Percentiles rank a stretch among this genome's conserved stretches.
Conservation (phyloP, 2,113 vertebrate species). For the Anhinga rufa region DNA sequence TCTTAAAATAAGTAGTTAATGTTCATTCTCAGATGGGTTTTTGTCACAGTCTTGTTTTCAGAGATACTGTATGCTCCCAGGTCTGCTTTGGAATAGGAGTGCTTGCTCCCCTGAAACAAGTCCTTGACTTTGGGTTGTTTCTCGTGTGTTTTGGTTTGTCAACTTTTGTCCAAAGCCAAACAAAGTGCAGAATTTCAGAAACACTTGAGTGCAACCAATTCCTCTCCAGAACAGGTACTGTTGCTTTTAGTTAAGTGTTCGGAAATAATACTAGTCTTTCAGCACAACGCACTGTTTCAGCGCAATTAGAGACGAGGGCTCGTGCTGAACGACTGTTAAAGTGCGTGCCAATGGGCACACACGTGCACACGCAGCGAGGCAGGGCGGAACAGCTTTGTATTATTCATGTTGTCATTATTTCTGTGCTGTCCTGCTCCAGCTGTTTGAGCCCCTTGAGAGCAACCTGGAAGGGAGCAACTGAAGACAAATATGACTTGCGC, state of each 20-base stretch:
- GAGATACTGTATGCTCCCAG: background rate
- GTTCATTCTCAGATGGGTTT: background rate
- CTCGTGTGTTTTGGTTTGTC: background rate
- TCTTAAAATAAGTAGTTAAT: background rate
- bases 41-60: background rate
- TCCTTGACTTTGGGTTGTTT: background rate
- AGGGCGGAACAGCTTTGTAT: background rate
- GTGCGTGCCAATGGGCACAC: background rate
- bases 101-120: background rate
- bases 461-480: background rate
- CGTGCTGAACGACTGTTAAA: background rate
- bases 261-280: background rate
- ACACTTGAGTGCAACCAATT: background rate
- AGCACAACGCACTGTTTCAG: background rate
- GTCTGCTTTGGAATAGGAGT: background rate
- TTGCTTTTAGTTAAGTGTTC: background rate
- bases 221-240: background rate
- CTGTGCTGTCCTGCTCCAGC: background rate
- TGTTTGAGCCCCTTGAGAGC: background rate
- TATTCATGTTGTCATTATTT: background rate
- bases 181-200: background rate
- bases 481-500: background rate
- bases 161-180: background rate
- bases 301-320: background rate
- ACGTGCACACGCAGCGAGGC: background rate